phyloP scores from a whole-genome alignment of 2,797 vertebrate genomes.

The Tympanoctomys barrerae region DNA sequence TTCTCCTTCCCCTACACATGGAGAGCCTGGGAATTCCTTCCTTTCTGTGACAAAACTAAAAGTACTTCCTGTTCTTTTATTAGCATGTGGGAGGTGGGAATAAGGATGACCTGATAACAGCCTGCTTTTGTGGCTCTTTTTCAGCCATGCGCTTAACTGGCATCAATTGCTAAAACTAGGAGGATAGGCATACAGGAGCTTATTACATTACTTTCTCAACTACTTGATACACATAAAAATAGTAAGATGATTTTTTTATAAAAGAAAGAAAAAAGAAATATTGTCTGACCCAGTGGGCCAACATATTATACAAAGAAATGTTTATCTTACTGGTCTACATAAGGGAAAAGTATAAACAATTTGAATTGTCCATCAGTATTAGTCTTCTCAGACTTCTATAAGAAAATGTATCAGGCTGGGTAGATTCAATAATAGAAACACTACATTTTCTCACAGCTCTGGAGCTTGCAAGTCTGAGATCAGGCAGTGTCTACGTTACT shows the following conservation, averaged over 20 bases:
- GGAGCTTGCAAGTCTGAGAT: background rate
- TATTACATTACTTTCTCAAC: background rate
- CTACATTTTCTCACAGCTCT: background rate
- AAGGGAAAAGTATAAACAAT: background rate
- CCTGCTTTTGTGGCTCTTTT: background rate
- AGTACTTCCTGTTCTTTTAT: background rate
- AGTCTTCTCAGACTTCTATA: background rate
- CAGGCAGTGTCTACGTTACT: background rate
- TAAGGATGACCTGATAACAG: background rate
- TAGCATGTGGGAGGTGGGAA: background rate
- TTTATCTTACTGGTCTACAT: background rate
- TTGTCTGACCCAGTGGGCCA: background rate
- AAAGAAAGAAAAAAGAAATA: constrained; percentile 4
- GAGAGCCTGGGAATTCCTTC: background rate
- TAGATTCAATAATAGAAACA: background rate
- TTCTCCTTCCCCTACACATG: background rate
- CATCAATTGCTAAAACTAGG: background rate
- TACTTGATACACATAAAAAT: background rate
- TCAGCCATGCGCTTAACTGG: background rate
- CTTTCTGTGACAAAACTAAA: background rate
- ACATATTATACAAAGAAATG: background rate
- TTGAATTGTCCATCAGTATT: background rate
- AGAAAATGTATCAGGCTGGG: background rate
- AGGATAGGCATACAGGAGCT: background rate
- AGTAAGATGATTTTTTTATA: constrained; percentile 15